A percentile compares a stretch with the other conserved stretches of the same genome.
These are phyloP conservation scores for Protobothrops flavoviridis DNA, from an alignment of 2,113 vertebrate species.

Conservation along the genomic window DNA sequence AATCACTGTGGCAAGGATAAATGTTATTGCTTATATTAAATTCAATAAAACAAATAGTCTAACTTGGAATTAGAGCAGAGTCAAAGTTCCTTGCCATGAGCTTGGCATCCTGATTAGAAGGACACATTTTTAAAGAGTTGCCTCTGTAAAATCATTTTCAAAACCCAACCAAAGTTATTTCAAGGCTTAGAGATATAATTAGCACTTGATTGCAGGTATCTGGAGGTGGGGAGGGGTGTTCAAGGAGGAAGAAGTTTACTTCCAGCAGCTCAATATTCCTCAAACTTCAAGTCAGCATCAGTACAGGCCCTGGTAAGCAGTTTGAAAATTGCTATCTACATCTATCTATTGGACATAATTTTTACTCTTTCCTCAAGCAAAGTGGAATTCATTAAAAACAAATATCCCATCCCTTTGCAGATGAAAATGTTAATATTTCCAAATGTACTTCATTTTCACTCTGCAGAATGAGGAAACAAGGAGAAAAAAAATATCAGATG, in stretches of 20 bases:
- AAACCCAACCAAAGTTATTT: slow-evolving; percentile 52
- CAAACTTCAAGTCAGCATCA: not conserved
- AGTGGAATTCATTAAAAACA: too few relatives aligned
- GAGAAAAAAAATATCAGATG: not conserved
- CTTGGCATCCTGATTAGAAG: slow-evolving; percentile 11
- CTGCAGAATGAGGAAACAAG: too few relatives aligned
- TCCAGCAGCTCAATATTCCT: not conserved
- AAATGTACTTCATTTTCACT: too few relatives aligned
- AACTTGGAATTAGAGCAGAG: slow-evolving; percentile 30
- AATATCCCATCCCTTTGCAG: too few relatives aligned
- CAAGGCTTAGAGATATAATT: slow-evolving; percentile 52
- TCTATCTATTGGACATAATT: too few relatives aligned
- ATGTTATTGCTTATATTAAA: slow-evolving; percentile 44
- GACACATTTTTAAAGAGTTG: slow-evolving; percentile 44
- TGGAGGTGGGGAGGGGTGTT: not conserved
- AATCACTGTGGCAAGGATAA: slow-evolving; percentile 54
- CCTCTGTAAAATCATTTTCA: slow-evolving; percentile 24
- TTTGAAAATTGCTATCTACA: not conserved
- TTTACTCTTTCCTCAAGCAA: too few relatives aligned
- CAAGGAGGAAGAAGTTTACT: not conserved
- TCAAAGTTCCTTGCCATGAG: slow-evolving; percentile 41
- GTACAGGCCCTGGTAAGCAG: not conserved
- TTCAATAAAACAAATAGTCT: slow-evolving; percentile 53
- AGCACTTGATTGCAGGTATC: slow-evolving; percentile 40
- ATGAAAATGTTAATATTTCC: too few relatives aligned